Base-by-base conservation (phyloP, 2,113 vertebrate species). In the Xenopus laevis region DNA sequence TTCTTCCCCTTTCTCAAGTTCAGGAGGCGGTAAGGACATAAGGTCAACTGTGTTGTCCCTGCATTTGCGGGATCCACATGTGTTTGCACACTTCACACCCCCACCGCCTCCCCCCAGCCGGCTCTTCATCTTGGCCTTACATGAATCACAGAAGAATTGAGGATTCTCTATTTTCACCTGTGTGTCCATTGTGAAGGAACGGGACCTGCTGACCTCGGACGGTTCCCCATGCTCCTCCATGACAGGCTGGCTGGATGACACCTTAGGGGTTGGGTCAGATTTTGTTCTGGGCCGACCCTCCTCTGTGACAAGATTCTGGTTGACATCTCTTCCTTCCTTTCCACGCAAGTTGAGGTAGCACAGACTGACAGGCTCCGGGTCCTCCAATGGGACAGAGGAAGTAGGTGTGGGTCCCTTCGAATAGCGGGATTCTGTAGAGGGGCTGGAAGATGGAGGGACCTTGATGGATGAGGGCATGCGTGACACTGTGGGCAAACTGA, bases 281-380 rank as follows among this genome's bases (percentile, higher is more conserved):
- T 98, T 99, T 85, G 97, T 98, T 78, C 96, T 91, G 60, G 95
- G 92, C 82, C 89, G 94, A 79, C 84, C 89, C 87, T 89, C 93
- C 79, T 88, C 94, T 47, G 94, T 92, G 82, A 99, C 94, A 82
- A 97, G 88, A 88, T 98, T 99, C 89, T 98, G 92, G 20, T 98
- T 98, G 86, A 97, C 92, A 82, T 98, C 95, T 0, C 89, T 91
- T 94, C 91, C 85, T 96, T 95, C 82, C 92, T 95, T 95, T 94
- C 82, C 96, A 83, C 86, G 94, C 86, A 97, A 92, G 83, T 98
- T 95, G 84, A 98, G 90, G 86, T 97, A 96, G 88, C 96, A 98
- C 84, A 98, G 90, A 84, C 95, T 93, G 87, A 97, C 88, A 86
- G 97, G 94, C 88, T 98, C 95, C 78, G 95, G 87, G 84, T 94